A percentile compares a stretch with the other conserved stretches of the same genome.
phyloP scores from a whole-genome alignment of 2,888 invertebrate species.

The Drosophila lutescens region DNA sequence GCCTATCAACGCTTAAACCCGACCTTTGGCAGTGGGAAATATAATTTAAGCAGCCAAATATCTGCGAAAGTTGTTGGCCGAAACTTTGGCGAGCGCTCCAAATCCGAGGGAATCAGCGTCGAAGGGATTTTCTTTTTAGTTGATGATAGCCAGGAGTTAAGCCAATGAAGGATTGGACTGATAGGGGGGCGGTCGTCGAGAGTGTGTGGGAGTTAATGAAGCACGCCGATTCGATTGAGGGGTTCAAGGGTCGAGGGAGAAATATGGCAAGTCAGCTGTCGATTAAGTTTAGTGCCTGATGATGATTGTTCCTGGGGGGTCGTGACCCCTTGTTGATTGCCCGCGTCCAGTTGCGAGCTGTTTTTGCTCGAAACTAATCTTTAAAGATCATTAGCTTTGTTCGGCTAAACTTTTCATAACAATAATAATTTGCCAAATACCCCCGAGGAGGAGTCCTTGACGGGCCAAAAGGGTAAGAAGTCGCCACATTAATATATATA shows the following conservation, averaged over 20 bases:
- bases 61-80: slow-evolving; percentile 44
- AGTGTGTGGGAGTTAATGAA: slow-evolving; percentile 62
- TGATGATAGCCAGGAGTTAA: slow-evolving; percentile 46
- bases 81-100: slow-evolving; percentile 22
- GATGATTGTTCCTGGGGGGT: slow-evolving; percentile 45
- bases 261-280: slow-evolving; percentile 48
- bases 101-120: slow-evolving; percentile 19
- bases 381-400: slow-evolving; percentile 43
- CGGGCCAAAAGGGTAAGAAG: background rate
- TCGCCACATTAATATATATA: slow-evolving; percentile 15
- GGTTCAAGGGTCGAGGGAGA: slow-evolving; percentile 42
- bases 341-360: slow-evolving; percentile 15
- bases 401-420: slow-evolving; percentile 56
- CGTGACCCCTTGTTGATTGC: slow-evolving; percentile 39
- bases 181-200: slow-evolving; percentile 19
- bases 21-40: slow-evolving; percentile 63
- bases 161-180: slow-evolving; percentile 54
- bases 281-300: slow-evolving; percentile 45
- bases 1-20: slow-evolving; percentile 58
- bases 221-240: slow-evolving; percentile 41
- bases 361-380: slow-evolving; percentile 39
- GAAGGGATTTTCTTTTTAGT: slow-evolving; percentile 34
- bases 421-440: slow-evolving; percentile 76
- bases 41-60: slow-evolving; percentile 61
- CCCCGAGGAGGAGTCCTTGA: slow-evolving; percentile 43